Conservation (phyloP, 2,888 invertebrate species). For the Cetonia aurata region DNA sequence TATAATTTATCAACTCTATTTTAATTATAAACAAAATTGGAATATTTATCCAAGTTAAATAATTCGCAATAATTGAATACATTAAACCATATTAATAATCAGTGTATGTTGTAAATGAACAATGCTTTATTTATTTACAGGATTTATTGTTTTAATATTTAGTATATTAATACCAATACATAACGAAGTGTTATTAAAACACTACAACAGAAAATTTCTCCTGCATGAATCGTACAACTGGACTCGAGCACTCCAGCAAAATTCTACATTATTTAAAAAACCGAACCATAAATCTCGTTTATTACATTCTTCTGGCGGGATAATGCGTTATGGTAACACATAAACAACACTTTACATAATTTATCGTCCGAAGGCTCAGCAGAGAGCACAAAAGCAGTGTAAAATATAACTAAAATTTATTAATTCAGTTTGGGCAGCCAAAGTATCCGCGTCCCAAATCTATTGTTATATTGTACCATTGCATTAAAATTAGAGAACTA, state of each 20-base stretch:
- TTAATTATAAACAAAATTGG: too few relatives aligned
- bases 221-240: background rate
- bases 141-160: too few relatives aligned
- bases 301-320: constrained; percentile 32
- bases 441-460: background rate
- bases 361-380: constrained; percentile 11
- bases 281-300: constrained; percentile 25
- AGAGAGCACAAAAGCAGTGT: constrained; percentile 20
- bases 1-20: too few relatives aligned
- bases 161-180: too few relatives aligned
- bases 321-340: constrained; percentile 30
- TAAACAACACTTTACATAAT: constrained; percentile 36
- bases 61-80: too few relatives aligned
- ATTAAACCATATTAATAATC: too few relatives aligned
- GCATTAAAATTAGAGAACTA: too few relatives aligned
- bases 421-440: constrained; percentile 20
- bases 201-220: background rate
- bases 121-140: too few relatives aligned
- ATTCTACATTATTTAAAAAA: constrained; percentile 32
- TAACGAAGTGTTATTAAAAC: too few relatives aligned
- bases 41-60: too few relatives aligned
- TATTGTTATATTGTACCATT: background rate
- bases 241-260: constrained; percentile 12
- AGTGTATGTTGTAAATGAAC: too few relatives aligned
- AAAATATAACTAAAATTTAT: constrained; percentile 33